A percentile compares a stretch with the other conserved stretches of the same genome.
Evolutionary conservation across 2,888 invertebrate species (phyloP).

Genomic region (Tachina lurida): DNA sequence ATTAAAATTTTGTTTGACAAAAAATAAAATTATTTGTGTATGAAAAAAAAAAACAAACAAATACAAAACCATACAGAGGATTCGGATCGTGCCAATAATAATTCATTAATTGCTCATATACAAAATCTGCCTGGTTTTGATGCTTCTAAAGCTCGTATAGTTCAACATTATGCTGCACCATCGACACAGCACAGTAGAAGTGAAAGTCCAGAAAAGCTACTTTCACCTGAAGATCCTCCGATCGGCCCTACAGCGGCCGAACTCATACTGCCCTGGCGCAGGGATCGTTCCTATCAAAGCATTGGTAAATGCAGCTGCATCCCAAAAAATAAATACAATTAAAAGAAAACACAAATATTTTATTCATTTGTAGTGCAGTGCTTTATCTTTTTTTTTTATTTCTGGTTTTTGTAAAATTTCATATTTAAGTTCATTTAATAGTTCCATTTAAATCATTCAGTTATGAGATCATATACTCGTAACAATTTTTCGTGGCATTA

Average conservation of each 20-base stretch:
- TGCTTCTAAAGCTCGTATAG: slow-evolving; percentile 88
- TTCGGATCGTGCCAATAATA: slow-evolving; percentile 86
- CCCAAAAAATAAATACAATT: slow-evolving; percentile 20
- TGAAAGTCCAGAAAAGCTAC: slow-evolving; percentile 79
- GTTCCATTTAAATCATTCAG: slow-evolving; percentile 6
- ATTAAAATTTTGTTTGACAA: slow-evolving; percentile 2
- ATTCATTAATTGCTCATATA: slow-evolving; percentile 88
- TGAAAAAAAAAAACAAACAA: slow-evolving; percentile 65
- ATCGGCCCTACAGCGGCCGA: slow-evolving; percentile 90
- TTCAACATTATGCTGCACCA: slow-evolving; percentile 86
- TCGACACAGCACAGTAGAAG: slow-evolving; percentile 71
- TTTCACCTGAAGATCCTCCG: slow-evolving; percentile 83
- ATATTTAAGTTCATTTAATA: background rate
- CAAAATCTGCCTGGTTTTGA: slow-evolving; percentile 88
- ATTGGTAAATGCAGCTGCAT: slow-evolving; percentile 84
- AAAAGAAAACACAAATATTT: slow-evolving; percentile 5
- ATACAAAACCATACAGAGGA: slow-evolving; percentile 77
- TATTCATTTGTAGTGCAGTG: slow-evolving; percentile 45
- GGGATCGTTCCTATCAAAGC: slow-evolving; percentile 88
- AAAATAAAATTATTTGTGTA: slow-evolving; percentile 10
- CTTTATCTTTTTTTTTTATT: background rate
- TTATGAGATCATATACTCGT: background rate
- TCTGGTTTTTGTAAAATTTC: background rate
- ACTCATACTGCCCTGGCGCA: slow-evolving; percentile 93
- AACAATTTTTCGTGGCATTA: background rate